Evolutionary conservation across 2,113 vertebrate species (phyloP).

Genomic region (Illadopsis cleaveri): DNA sequence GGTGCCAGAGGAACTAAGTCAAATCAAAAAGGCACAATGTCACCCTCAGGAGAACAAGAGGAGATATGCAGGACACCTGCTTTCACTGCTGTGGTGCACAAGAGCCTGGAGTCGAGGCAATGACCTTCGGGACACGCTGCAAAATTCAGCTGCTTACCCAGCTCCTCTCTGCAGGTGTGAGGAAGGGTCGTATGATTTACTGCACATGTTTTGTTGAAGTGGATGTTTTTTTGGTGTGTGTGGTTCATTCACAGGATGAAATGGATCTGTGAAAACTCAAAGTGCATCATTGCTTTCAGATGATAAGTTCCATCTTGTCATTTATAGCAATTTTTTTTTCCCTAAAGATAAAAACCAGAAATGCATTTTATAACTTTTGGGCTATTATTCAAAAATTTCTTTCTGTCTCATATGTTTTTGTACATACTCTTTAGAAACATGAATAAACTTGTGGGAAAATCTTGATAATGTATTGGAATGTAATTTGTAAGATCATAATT

Average conservation of each 20-base stretch:
- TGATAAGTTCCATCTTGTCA: not conserved
- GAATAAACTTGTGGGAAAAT: not conserved
- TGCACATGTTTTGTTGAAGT: not conserved
- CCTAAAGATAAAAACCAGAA: not conserved
- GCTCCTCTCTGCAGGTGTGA: conserved; percentile 42
- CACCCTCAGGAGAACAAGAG: not conserved
- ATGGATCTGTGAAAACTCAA: not conserved
- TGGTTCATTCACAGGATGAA: not conserved
- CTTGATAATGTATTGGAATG: not conserved
- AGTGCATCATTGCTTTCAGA: not conserved
- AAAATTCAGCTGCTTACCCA: not conserved
- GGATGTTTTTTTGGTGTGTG: not conserved
- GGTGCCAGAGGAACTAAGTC: not conserved
- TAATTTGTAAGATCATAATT: not conserved
- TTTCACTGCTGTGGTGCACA: not conserved
- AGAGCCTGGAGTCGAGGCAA: not conserved
- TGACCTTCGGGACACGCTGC: not conserved
- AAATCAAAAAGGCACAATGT: not conserved
- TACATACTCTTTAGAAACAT: not conserved
- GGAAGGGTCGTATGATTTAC: not conserved
- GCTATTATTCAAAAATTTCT: not conserved
- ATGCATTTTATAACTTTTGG: not conserved
- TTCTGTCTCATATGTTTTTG: not conserved
- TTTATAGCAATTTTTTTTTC: not conserved
- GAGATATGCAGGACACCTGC: not conserved